A percentile compares a stretch with the other conserved stretches of the same genome.
Conservation (phyloP, 2,797 vertebrate species). For the Cryptoblepharus egeriae region DNA sequence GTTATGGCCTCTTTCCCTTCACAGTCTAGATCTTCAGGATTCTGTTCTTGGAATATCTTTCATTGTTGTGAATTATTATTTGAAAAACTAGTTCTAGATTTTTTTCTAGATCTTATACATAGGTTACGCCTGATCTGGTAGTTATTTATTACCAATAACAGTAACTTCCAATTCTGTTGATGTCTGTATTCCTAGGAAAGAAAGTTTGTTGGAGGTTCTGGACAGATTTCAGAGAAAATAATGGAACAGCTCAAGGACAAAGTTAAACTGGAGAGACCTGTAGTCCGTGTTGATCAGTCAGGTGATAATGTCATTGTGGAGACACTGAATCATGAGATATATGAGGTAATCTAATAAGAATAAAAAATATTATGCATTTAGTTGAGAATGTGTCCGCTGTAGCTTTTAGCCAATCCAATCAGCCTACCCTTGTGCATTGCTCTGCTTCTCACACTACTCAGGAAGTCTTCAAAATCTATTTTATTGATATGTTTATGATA, state of each 20-base stretch:
- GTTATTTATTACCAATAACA: slow-evolving; percentile 20
- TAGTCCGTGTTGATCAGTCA: slow-evolving; percentile 78
- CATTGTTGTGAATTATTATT: not conserved
- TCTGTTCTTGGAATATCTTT: fast-evolving
- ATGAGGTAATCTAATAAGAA: slow-evolving; percentile 77
- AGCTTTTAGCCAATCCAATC: slow-evolving; percentile 64
- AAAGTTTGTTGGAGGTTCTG: slow-evolving; percentile 82
- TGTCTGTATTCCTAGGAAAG: slow-evolving; percentile 75
- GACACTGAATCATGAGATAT: slow-evolving; percentile 78
- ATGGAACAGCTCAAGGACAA: slow-evolving; percentile 73
- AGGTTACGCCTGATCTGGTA: not conserved
- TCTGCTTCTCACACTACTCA: slow-evolving; percentile 26
- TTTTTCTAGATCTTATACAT: not conserved
- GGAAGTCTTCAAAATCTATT: slow-evolving; percentile 37
- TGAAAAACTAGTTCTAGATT: slow-evolving; percentile 9
- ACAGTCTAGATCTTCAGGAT: not conserved
- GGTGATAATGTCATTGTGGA: slow-evolving; percentile 75
- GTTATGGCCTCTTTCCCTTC: not conserved
- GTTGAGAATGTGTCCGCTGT: slow-evolving; percentile 45
- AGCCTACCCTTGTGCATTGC: slow-evolving; percentile 38
- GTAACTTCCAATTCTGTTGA: not conserved
- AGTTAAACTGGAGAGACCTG: slow-evolving; percentile 78
- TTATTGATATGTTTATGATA: slow-evolving; percentile 50
- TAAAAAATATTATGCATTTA: slow-evolving; percentile 54
- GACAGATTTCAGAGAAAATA: slow-evolving; percentile 80